phyloP scores from a whole-genome alignment of 2,888 invertebrate species.

The Athrips mouffetella region DNA sequence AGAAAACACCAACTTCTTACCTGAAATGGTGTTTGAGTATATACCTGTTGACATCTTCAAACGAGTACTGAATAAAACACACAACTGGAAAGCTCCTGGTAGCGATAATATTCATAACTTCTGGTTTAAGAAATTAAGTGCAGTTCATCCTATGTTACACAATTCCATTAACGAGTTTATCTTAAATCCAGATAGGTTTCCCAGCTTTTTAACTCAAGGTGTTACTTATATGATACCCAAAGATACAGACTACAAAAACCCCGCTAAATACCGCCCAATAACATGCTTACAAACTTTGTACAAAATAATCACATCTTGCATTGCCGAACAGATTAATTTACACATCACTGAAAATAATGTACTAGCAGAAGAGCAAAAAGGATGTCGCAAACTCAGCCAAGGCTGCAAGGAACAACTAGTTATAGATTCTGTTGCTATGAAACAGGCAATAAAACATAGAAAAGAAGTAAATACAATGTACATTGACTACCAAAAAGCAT shows the following conservation, averaged over 20 bases:
- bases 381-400: conserved; percentile 4
- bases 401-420: too few species aligned
- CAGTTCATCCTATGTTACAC: background rate
- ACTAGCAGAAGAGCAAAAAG: conserved; percentile 14
- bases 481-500: too few species aligned
- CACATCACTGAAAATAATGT: conserved; percentile 15
- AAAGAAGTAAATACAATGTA: conserved; percentile 23
- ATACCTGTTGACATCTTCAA: background rate
- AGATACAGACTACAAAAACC: conserved; percentile 21
- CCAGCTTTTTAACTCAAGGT: conserved; percentile 21
- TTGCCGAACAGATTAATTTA: conserved; percentile 22
- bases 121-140: conserved; percentile 9
- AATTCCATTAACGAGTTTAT: conserved; percentile 20
- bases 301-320: conserved; percentile 26
- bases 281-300: conserved; percentile 32
- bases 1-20: background rate
- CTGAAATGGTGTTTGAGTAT: background rate
- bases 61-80: background rate
- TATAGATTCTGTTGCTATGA: conserved; percentile 21
- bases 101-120: conserved; percentile 12
- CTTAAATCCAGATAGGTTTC: conserved; percentile 14
- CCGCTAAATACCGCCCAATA: conserved; percentile 30
- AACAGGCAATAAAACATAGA: conserved; percentile 15
- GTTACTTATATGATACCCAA: conserved; percentile 27
- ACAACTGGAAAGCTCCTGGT: too few species aligned